phyloP scores from a whole-genome alignment of 30 jellyfish, hydroid and myxozoan genomes.

The Turritopsis rubra region DNA sequence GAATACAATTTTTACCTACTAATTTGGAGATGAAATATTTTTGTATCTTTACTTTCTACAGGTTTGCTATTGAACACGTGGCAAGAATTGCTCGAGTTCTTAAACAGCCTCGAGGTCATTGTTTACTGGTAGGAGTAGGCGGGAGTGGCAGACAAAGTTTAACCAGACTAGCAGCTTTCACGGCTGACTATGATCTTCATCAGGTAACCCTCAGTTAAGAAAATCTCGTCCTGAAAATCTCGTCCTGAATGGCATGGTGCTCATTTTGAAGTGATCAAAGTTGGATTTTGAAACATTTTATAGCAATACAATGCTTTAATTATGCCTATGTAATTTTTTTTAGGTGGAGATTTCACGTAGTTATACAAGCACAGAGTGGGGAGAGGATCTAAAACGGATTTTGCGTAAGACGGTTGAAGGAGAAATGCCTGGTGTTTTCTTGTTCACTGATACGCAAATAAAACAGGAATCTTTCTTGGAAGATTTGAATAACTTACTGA shows the following conservation, averaged over 20 bases:
- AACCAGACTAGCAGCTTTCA: slow-evolving; percentile 91
- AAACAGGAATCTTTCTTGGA: slow-evolving; percentile 95
- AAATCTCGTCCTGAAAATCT: no score
- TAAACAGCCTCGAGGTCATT: slow-evolving; percentile 99
- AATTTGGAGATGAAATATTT: neutral
- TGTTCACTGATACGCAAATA: slow-evolving; percentile 96
- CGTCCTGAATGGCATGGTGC: no score
- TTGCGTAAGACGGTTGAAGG: slow-evolving; percentile 95
- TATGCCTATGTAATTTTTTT: neutral
- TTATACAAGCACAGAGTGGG: slow-evolving; percentile 89
- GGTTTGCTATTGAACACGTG: slow-evolving; percentile 99
- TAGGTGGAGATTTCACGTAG: slow-evolving; percentile 96
- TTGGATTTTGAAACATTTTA: no score
- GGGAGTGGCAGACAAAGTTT: slow-evolving; percentile 99
- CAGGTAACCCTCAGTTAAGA: slow-evolving; percentile 55
- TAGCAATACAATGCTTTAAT: no score
- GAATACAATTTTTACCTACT: no score
- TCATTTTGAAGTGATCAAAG: no score
- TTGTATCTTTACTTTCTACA: neutral
- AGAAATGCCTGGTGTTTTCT: slow-evolving; percentile 92
- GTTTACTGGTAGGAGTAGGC: slow-evolving; percentile 98
- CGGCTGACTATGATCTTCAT: slow-evolving; percentile 98
- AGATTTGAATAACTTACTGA: slow-evolving; percentile 77
- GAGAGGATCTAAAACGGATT: slow-evolving; percentile 83
- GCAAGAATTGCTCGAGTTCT: slow-evolving; percentile 92